Evolutionary conservation across 2,113 vertebrate species (phyloP).

Genomic region (Callopanchax toddi): DNA sequence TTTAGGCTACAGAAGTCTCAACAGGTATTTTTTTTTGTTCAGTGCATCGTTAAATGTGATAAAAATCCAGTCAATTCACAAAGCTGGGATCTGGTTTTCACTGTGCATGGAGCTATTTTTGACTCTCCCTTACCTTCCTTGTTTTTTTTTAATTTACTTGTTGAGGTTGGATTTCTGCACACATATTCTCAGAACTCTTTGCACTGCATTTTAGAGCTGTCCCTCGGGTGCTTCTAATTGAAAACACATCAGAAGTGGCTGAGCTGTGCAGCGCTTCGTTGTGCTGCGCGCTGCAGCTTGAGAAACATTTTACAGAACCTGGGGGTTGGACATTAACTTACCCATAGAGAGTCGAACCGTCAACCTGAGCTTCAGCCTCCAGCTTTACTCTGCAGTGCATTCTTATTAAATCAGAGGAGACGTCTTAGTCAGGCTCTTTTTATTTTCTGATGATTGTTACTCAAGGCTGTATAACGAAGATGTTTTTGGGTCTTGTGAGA

Average conservation of each 20-base stretch:
- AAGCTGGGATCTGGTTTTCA: background rate
- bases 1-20: too few species aligned
- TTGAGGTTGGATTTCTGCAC: background rate
- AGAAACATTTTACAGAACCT: background rate
- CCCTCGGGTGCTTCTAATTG: constrained; percentile 15
- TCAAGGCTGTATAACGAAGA: background rate
- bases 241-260: constrained; percentile 18
- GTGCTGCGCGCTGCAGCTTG: constrained; percentile 5
- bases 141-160: background rate
- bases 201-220: constrained; percentile 8
- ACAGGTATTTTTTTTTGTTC: too few species aligned
- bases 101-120: constrained; percentile 3
- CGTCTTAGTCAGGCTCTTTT: background rate
- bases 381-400: too few species aligned
- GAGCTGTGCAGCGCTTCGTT: constrained; percentile 16
- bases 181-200: background rate
- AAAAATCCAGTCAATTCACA: too few species aligned
- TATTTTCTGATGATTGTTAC: background rate
- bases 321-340: background rate
- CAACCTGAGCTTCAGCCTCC: constrained; percentile 1
- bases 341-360: background rate
- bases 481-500: background rate
- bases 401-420: too few species aligned
- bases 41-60: too few species aligned
- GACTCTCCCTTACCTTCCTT: background rate